Percentiles rank a stretch among this genome's conserved stretches.
These are phyloP conservation scores for Chaetodon trifasciatus DNA, from an alignment of 2,797 vertebrate genomes.

Conservation along the genomic window DNA sequence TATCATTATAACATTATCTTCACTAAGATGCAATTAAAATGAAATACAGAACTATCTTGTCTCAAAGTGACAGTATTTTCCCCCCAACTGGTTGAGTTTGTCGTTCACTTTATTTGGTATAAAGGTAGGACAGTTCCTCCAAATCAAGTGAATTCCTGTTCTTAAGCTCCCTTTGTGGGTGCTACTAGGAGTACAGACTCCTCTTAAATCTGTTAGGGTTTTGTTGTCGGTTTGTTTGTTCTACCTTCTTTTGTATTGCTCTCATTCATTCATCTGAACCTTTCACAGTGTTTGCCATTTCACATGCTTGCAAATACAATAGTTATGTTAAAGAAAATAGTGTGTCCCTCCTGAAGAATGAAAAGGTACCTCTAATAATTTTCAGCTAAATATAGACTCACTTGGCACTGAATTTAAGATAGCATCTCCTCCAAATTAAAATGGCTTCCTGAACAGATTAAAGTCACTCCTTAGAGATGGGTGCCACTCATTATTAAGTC, in stretches of 20 bases:
- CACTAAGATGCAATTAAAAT: neutral
- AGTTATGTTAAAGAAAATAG: neutral
- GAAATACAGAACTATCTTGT: neutral
- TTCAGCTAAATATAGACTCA: neutral
- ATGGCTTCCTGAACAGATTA: constrained; percentile 1
- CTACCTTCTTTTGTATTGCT: neutral
- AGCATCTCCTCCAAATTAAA: neutral
- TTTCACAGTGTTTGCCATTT: neutral
- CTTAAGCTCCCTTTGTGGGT: neutral
- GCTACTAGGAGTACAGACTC: neutral
- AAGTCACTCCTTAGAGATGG: neutral
- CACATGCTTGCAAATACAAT: neutral
- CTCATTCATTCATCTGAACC: neutral
- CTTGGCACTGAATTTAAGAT: neutral
- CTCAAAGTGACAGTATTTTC: neutral
- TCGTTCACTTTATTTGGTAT: neutral
- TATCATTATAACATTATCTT: neutral
- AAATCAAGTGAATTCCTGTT: neutral
- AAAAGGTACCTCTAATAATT: neutral
- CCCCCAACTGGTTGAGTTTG: neutral
- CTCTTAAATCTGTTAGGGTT: neutral
- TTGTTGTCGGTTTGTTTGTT: neutral
- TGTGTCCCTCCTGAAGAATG: neutral
- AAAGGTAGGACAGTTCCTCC: neutral
- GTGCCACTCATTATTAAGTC: neutral